Percentiles rank a stretch among this genome's conserved stretches.
Conservation (phyloP, 2,888 invertebrate species). For the Nebria salina region DNA sequence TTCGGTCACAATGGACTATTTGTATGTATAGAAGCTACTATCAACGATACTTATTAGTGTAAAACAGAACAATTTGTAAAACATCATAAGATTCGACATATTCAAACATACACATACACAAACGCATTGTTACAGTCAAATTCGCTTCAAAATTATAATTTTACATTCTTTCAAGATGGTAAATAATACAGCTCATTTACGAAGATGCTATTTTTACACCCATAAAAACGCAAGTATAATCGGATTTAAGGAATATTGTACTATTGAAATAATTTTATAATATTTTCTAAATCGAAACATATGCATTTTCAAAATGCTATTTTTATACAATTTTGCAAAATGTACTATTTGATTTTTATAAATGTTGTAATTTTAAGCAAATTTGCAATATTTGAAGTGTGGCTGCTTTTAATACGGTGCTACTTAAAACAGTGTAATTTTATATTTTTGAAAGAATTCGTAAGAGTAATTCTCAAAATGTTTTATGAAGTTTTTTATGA, state of each 20-base stretch:
- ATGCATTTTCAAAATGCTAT: slow-evolving; percentile 1
- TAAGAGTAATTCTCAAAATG: neutral
- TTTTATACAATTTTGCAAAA: neutral
- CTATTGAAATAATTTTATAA: neutral
- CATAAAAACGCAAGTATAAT: neutral
- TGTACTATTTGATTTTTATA: neutral
- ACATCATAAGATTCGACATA: slow-evolving; percentile 16
- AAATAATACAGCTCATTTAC: neutral
- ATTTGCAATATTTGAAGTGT: neutral
- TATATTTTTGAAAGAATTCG: neutral
- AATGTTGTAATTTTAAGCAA: neutral
- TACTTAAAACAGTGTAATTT: neutral
- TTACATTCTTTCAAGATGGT: neutral
- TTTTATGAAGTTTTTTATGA: neutral
- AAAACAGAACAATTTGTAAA: slow-evolving; percentile 9
- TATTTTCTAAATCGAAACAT: neutral
- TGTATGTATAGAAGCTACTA: slow-evolving; percentile 46
- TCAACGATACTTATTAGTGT: slow-evolving; percentile 46
- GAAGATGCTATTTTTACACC: neutral
- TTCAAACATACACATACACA: slow-evolving; percentile 19
- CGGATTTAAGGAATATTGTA: neutral
- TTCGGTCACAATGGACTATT: slow-evolving; percentile 30
- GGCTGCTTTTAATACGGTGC: neutral
- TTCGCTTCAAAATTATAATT: slow-evolving; percentile 12
- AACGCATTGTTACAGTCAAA: slow-evolving; percentile 19